Base-by-base conservation (phyloP, 2,797 vertebrate species). In the Hoplostethus mediterraneus region DNA sequence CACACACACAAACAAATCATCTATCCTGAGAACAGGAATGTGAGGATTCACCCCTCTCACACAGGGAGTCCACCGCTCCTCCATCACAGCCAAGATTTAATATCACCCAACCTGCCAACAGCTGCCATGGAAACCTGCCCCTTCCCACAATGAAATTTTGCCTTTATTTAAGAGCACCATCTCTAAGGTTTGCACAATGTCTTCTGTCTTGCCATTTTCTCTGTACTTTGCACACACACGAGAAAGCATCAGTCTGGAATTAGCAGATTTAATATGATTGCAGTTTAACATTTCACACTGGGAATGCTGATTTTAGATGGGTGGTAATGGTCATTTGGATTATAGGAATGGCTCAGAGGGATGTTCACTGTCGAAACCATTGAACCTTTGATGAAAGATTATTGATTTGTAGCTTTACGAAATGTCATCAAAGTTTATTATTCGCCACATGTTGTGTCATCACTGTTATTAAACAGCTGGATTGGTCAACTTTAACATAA, bases 91-190 rank as follows among this genome's bases (percentile, higher is more conserved):
- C 73, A 73, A 82, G 66, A 79, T 82, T 78, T 82, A 85, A 84
- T 89, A 84, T 82, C 76, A 45, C 36, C 70, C 62, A 73, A 82
- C 80, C 80, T 85, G 85, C 85, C 85, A 88, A 77, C 63, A 49
- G 80, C 77, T 87, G 53, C 83, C 81, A 89, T 85, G 76, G 84
- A 75, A 90, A 90, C 79, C 38, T 52, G 49, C 62, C 45, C 17
- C 51, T 79, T 78, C 57, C 54, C 73, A 57, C 56, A 72, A 59
- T 57, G 14, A 33, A 73, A 65, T 73, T 30, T 65, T 40, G 51
- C 33, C 6, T 33, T 33, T 33, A 33, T 33, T 33, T 33, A 33
- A 33, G 33, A 33, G 6, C 60, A 63, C 21, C 47, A 36, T 62
- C 45, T 45, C 66, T 33, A 31, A 63, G 54, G 48, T 59, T 40